phyloP scores from a whole-genome alignment of 2,797 vertebrate genomes.

The Crocidura indochinensis region DNA sequence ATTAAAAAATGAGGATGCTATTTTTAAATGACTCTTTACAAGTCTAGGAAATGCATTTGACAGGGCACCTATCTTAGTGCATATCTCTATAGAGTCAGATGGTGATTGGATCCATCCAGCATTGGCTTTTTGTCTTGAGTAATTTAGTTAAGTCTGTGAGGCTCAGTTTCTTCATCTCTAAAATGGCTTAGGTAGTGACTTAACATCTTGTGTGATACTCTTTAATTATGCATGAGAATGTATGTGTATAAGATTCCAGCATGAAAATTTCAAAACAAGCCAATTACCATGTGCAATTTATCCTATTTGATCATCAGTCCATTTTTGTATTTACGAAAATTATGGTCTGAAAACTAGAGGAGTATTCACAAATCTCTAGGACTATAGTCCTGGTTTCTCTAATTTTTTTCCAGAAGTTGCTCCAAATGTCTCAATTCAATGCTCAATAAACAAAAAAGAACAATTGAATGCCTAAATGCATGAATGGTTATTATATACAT shows the following conservation, averaged over 20 bases:
- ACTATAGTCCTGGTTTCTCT: background rate
- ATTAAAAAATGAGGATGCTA: background rate
- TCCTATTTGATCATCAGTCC: background rate
- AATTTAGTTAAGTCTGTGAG: fast-evolving
- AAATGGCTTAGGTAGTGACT: background rate
- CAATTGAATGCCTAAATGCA: too few species aligned
- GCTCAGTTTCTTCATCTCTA: background rate
- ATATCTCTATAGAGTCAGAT: background rate
- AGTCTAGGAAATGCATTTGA: slow-evolving; percentile 10
- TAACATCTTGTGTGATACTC: too few species aligned
- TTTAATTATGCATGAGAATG: too few species aligned
- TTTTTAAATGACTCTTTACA: slow-evolving; percentile 44
- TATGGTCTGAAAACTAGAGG: background rate
- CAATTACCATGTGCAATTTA: background rate
- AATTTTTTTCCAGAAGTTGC: background rate
- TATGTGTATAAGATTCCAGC: too few species aligned
- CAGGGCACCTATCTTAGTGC: background rate
- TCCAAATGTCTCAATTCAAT: background rate
- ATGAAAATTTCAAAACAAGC: background rate
- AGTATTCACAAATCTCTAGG: background rate
- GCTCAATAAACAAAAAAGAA: background rate
- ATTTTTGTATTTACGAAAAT: background rate
- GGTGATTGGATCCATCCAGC: fast-evolving
- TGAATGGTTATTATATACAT: too few species aligned
- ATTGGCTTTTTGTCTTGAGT: fast-evolving